phyloP scores from a whole-genome alignment of 2,888 invertebrate species.

The Chymomyza procnemis region DNA sequence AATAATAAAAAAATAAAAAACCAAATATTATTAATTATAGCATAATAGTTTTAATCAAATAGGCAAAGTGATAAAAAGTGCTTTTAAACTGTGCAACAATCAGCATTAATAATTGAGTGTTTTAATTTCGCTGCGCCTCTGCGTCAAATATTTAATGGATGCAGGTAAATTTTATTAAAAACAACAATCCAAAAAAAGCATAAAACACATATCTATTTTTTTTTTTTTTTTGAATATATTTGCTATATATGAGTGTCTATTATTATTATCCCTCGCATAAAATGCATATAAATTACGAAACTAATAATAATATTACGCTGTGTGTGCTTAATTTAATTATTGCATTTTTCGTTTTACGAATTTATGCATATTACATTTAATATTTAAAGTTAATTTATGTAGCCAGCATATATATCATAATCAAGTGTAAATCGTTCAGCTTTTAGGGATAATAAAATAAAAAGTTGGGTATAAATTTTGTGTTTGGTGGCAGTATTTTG shows the following conservation, averaged over 20 bases:
- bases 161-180: conserved; percentile 58
- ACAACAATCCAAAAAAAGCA: not conserved
- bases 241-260: conserved; percentile 6
- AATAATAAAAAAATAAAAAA: not conserved
- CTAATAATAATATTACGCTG: too few relatives aligned
- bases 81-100: conserved; percentile 40
- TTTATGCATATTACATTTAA: not conserved
- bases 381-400: not conserved
- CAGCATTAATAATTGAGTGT: conserved; percentile 53
- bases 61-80: conserved; percentile 47
- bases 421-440: too few relatives aligned
- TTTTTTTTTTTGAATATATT: not conserved
- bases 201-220: not conserved
- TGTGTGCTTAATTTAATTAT: not conserved
- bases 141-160: conserved; percentile 55
- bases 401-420: too few relatives aligned
- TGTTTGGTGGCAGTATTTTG: too few relatives aligned
- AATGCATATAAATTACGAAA: too few relatives aligned
- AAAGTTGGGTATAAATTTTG: too few relatives aligned
- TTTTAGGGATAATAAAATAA: too few relatives aligned
- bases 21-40: conserved; percentile 3
- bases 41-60: conserved; percentile 38
- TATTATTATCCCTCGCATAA: too few relatives aligned
- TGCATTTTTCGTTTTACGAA: not conserved
- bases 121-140: conserved; percentile 24